Conservation (phyloP, 2,888 invertebrate species). For the Pristionchus entomophagus region DNA sequence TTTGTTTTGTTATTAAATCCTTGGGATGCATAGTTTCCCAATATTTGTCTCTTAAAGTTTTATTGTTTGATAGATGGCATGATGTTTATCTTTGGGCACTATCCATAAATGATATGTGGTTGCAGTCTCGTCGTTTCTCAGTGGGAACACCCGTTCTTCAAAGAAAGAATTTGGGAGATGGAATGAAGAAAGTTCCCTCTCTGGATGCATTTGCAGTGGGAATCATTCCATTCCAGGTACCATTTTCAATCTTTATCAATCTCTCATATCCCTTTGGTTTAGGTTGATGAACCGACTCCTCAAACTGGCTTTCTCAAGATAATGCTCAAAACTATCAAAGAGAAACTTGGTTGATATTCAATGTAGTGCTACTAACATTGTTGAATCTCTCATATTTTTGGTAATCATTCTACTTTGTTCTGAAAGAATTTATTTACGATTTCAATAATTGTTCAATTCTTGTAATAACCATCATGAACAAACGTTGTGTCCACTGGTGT, state of each 20-base stretch:
- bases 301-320: slow-evolving; percentile 43
- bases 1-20: no score
- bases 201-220: slow-evolving; percentile 45
- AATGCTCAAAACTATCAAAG: slow-evolving; percentile 45
- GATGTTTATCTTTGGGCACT: not conserved
- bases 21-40: no score
- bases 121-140: slow-evolving; percentile 36
- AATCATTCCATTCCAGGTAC: slow-evolving; percentile 42
- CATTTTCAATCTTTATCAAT: no score
- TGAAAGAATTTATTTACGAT: no score
- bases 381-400: no score
- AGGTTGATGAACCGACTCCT: slow-evolving; percentile 44
- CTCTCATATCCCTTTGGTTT: no score
- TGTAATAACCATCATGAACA: no score
- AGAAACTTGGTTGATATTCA: not conserved
- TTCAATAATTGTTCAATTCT: no score
- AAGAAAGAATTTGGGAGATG: not conserved
- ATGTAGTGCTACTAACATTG: no score
- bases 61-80: not conserved
- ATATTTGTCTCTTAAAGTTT: no score
- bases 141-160: slow-evolving; percentile 33
- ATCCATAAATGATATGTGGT: not conserved
- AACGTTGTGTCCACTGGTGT: no score
- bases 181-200: slow-evolving; percentile 34
- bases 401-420: no score